phyloP scores from a whole-genome alignment of 2,888 invertebrate species.

The Gasteruption jaculator region DNA sequence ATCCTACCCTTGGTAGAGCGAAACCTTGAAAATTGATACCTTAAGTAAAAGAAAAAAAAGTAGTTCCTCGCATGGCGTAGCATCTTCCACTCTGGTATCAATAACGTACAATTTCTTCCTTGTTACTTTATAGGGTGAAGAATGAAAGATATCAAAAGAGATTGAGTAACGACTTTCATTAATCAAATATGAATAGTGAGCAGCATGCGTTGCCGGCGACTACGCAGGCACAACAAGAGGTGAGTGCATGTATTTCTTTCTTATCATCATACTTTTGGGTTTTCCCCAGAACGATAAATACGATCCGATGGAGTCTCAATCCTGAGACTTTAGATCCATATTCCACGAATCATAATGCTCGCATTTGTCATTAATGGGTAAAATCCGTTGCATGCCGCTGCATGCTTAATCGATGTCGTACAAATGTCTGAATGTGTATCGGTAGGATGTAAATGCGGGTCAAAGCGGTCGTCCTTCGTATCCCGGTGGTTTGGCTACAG shows the following conservation, averaged over 20 bases:
- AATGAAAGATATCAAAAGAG: slow-evolving; percentile 35
- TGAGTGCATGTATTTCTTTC: slow-evolving; percentile 27
- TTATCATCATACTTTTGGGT: slow-evolving; percentile 23
- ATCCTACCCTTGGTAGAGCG: too few relatives aligned
- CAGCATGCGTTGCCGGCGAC: slow-evolving; percentile 51
- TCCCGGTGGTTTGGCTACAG: slow-evolving; percentile 45
- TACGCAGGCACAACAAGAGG: slow-evolving; percentile 51
- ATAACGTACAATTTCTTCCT: neutral
- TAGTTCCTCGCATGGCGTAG: too few relatives aligned
- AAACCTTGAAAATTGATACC: too few relatives aligned
- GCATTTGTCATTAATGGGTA: slow-evolving; percentile 39
- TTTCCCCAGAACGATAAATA: slow-evolving; percentile 41
- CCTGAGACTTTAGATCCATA: neutral
- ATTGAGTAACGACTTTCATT: slow-evolving; percentile 38
- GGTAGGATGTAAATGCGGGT: slow-evolving; percentile 50
- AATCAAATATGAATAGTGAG: slow-evolving; percentile 51
- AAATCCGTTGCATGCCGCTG: slow-evolving; percentile 41
- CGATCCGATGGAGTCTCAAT: slow-evolving; percentile 22
- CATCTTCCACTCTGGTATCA: too few relatives aligned
- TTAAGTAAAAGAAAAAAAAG: too few relatives aligned
- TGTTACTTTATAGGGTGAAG: slow-evolving; percentile 35
- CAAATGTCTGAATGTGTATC: slow-evolving; percentile 47
- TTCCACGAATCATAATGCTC: too few relatives aligned
- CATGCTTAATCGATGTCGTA: slow-evolving; percentile 49
- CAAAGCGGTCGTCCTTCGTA: slow-evolving; percentile 48